Evolutionary conservation across 2,888 invertebrate genomes (phyloP).

Genomic region (Acronicta aceris): DNA sequence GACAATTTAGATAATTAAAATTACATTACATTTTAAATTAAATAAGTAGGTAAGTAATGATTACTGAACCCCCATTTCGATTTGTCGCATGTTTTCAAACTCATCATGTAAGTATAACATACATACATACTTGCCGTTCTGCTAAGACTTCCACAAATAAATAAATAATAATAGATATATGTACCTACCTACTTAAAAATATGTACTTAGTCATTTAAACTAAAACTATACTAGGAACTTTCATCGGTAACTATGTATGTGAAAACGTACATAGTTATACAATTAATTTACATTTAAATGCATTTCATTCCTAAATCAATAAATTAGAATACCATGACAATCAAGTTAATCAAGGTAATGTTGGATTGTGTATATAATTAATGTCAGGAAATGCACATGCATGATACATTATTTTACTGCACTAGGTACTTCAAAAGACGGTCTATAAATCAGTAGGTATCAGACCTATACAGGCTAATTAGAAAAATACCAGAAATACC

Average conservation of each 20-base stretch:
- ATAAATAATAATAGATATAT: constrained; percentile 7
- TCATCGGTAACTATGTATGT: constrained; percentile 29
- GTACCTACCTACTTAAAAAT: background rate
- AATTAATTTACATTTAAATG: constrained; percentile 36
- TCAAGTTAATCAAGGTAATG: constrained; percentile 21
- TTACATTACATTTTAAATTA: no score
- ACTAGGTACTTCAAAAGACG: constrained; percentile 10
- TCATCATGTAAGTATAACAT: no score
- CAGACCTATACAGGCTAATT: no score
- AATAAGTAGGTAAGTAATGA: no score
- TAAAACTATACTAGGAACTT: constrained; percentile 55
- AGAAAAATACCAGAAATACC: no score
- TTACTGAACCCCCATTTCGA: no score
- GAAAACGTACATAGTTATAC: constrained; percentile 39
- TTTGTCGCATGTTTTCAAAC: no score
- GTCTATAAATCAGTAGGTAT: constrained; percentile 25
- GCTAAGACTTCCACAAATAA: no score
- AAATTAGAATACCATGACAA: constrained; percentile 21
- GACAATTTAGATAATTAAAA: no score
- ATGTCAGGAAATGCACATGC: constrained; percentile 35
- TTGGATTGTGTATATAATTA: constrained; percentile 5
- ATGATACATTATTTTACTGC: constrained; percentile 21
- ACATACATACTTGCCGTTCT: no score
- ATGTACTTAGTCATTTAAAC: constrained; percentile 10
- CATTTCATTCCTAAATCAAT: constrained; percentile 20